Conservation (phyloP, 2,113 vertebrate genomes). For the Jacana jacana region DNA sequence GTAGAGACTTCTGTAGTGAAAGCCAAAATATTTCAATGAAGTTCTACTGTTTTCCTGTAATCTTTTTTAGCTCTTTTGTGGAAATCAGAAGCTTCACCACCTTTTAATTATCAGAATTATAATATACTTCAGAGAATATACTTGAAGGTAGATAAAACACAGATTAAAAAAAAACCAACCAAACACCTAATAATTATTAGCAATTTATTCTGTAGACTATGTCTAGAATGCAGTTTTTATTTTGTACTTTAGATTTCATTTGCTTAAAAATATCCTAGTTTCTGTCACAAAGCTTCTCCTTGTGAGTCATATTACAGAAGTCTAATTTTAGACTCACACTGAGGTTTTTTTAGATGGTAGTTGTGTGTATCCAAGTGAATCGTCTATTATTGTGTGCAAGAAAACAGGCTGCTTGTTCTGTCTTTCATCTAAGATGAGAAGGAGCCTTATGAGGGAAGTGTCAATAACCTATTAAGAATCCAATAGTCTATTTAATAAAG, state of each 20-base stretch:
- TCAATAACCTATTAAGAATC: not conserved
- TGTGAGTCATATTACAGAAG: constrained; percentile 43
- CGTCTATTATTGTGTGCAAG: not conserved
- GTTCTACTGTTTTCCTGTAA: not conserved
- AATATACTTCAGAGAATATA: not conserved
- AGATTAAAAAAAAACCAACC: not conserved
- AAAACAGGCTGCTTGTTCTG: constrained; percentile 22
- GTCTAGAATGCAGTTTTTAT: constrained; percentile 22
- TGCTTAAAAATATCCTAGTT: constrained; percentile 49
- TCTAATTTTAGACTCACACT: constrained; percentile 40
- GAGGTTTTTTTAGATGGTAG: constrained; percentile 10
- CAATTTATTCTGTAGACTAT: not conserved
- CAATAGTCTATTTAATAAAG: not conserved
- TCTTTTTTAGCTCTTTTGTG: not conserved
- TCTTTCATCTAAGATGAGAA: not conserved
- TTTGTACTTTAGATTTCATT: constrained; percentile 12
- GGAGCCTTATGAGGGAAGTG: not conserved
- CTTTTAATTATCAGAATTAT: not conserved
- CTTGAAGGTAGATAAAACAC: not conserved
- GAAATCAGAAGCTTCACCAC: not conserved
- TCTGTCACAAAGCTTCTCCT: constrained; percentile 40
- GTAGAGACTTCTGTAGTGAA: not conserved
- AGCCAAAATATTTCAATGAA: not conserved
- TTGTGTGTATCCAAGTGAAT: constrained; percentile 25
- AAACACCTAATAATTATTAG: not conserved